A percentile compares a stretch with the other conserved stretches of the same genome.
Evolutionary conservation across 1,140 invertebrate species (phyloP).

Genomic region (Sycobia sp.): DNA sequence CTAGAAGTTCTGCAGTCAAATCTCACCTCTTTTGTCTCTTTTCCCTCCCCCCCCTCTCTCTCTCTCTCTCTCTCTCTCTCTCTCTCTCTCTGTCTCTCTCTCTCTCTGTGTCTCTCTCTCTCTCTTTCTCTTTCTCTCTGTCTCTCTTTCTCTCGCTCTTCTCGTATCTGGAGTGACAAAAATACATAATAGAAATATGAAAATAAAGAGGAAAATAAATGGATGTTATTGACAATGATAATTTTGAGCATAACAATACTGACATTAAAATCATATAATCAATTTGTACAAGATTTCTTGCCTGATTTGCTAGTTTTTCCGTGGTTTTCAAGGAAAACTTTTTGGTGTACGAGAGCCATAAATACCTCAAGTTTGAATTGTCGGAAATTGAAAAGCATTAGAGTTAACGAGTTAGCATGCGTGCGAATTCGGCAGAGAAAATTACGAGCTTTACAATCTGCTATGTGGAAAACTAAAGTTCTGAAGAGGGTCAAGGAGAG

Average conservation of each 20-base stretch:
- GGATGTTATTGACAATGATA: too few relatives aligned
- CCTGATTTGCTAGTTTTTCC: too few relatives aligned
- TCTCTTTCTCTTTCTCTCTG: conserved; percentile 11
- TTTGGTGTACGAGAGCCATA: too few relatives aligned
- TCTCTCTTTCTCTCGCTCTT: not conserved
- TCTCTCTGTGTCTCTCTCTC: not conserved
- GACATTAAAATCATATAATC: too few relatives aligned
- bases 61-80: not conserved
- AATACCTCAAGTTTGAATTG: conserved; percentile 15
- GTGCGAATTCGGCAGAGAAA: conserved; percentile 8
- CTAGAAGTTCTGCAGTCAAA: too few relatives aligned
- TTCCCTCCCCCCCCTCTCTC: not conserved
- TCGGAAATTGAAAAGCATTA: conserved; percentile 19
- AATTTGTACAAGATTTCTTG: too few relatives aligned
- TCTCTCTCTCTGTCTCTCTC: not conserved
- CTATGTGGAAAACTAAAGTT: not conserved
- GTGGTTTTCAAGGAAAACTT: too few relatives aligned
- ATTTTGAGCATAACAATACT: too few relatives aligned
- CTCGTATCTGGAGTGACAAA: too few relatives aligned
- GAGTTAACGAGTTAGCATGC: conserved; percentile 23
- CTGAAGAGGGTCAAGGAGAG: conserved; percentile 28
- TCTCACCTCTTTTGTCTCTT: not conserved
- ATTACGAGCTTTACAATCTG: conserved; percentile 9
- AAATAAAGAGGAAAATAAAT: too few relatives aligned
- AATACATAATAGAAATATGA: too few relatives aligned